phyloP scores from a whole-genome alignment of 2,113 vertebrate species.

The Antigone vipio region DNA sequence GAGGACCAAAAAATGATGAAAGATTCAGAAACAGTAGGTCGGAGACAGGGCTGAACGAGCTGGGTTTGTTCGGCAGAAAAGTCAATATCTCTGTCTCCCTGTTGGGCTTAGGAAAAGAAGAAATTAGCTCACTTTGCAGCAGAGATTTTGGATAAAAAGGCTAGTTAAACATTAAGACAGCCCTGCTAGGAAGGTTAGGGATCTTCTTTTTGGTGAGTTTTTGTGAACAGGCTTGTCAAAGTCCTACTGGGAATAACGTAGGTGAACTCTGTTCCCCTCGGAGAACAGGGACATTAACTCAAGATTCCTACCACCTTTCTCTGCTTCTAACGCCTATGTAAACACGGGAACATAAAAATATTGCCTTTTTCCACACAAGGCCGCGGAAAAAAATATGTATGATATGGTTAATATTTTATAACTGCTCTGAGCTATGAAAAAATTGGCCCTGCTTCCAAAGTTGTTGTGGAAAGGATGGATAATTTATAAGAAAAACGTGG shows the following conservation, averaged over 20 bases:
- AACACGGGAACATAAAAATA: background rate
- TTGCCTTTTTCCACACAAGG: background rate
- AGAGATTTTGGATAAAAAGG: background rate
- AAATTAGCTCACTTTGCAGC: background rate
- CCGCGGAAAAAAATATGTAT: background rate
- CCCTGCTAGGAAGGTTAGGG: background rate
- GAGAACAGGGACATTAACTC: background rate
- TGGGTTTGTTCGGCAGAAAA: background rate
- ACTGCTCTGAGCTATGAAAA: slow-evolving; percentile 30
- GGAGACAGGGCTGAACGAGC: background rate
- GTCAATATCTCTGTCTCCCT: background rate
- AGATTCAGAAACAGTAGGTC: background rate
- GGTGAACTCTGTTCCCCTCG: background rate
- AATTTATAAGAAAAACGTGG: background rate
- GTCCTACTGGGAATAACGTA: background rate
- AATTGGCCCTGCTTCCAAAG: slow-evolving; percentile 11
- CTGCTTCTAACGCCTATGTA: background rate
- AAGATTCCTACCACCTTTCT: background rate
- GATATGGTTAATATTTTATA: slow-evolving; percentile 44
- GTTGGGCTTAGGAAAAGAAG: background rate
- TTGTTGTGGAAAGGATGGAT: slow-evolving; percentile 13
- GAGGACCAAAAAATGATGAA: background rate
- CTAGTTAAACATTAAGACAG: background rate
- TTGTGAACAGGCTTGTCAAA: background rate
- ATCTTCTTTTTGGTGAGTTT: background rate